Conservation (phyloP, 2,113 vertebrate species). For the Antechinus stuartii region DNA sequence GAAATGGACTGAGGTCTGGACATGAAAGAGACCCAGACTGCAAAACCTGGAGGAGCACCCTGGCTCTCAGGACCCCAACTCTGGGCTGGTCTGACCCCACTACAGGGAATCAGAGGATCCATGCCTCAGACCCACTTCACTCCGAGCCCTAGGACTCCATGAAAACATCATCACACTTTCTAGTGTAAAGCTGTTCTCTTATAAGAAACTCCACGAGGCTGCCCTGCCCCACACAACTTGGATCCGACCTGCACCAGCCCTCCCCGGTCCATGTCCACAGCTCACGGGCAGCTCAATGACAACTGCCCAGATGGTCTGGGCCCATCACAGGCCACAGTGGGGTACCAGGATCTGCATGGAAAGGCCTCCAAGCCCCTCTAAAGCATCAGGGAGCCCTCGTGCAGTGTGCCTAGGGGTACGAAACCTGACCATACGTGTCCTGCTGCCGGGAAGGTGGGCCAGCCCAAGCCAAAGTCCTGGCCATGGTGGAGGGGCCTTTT, state of each 20-base stretch:
- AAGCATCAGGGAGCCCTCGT: neutral
- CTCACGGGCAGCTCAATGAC: neutral
- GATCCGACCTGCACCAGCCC: no score
- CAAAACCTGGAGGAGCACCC: neutral
- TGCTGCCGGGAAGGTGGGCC: neutral
- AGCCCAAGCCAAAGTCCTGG: neutral
- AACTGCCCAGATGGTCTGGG: neutral
- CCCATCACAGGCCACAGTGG: neutral
- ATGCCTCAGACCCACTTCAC: neutral
- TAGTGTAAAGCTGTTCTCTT: neutral
- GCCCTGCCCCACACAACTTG: neutral
- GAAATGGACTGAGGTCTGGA: neutral
- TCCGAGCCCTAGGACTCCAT: neutral
- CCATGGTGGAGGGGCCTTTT: neutral
- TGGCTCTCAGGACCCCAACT: neutral
- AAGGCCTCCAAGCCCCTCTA: neutral
- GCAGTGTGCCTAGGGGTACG: neutral
- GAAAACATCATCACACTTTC: neutral
- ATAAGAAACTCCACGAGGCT: slow-evolving; percentile 16
- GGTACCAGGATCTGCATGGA: neutral
- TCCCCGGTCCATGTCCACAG: neutral
- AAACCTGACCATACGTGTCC: neutral
- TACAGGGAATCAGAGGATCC: no score
- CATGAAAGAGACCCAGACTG: neutral
- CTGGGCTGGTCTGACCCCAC: no score